A percentile compares a stretch with the other conserved stretches of the same genome.
Evolutionary conservation across 2,888 invertebrate genomes (phyloP).

Genomic region (Hemistola chrysoprasaria): DNA sequence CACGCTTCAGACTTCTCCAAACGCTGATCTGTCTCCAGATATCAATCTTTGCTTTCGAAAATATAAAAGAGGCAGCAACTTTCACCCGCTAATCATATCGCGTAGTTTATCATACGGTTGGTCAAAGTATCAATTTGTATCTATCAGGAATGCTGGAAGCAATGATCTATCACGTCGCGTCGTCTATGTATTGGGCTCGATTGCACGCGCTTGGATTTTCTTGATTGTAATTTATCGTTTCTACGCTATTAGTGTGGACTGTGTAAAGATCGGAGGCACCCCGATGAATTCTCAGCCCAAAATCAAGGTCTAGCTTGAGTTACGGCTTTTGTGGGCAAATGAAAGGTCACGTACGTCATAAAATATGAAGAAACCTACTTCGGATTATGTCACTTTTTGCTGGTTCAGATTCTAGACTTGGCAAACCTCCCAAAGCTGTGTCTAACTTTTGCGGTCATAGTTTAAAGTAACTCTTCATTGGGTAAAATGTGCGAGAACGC

Average conservation of each 20-base stretch:
- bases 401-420: too few relatives aligned
- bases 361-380: constrained; percentile 2
- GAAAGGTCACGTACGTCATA: constrained; percentile 8
- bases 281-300: constrained; percentile 26
- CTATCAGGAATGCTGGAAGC: constrained; percentile 31
- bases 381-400: constrained; percentile 2
- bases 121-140: constrained; percentile 40
- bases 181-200: constrained; percentile 7
- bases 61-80: constrained; percentile 5
- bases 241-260: constrained; percentile 23
- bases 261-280: constrained; percentile 20
- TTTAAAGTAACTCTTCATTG: too few relatives aligned
- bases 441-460: too few relatives aligned
- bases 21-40: constrained; percentile 3
- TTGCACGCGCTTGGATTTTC: constrained; percentile 28
- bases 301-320: constrained; percentile 7
- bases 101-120: constrained; percentile 24
- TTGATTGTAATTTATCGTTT: constrained; percentile 44
- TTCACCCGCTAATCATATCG: constrained; percentile 7
- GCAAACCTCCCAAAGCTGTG: too few relatives aligned
- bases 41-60: constrained; percentile 11
- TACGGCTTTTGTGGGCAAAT: constrained; percentile 4
- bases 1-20: constrained; percentile 8
- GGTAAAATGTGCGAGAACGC: too few relatives aligned
- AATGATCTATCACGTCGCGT: constrained; percentile 20